Evolutionary conservation across 1,140 invertebrate species (phyloP).

Genomic region (Drosophila bipectinata): DNA sequence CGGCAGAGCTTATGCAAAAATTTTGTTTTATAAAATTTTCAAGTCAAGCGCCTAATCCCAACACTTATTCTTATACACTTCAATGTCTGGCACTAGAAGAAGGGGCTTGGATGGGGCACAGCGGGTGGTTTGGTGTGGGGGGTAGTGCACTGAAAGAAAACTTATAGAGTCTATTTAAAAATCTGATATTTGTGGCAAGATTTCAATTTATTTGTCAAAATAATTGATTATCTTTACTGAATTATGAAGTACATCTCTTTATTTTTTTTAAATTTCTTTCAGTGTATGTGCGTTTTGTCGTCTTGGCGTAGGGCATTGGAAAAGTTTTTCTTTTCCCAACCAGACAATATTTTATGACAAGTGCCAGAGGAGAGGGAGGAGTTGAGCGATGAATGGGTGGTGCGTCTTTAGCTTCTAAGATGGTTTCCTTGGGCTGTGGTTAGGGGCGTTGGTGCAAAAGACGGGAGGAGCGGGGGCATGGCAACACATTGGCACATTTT

Average conservation of each 20-base stretch:
- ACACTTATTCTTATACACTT: constrained; percentile 83
- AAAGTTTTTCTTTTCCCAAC: constrained; percentile 77
- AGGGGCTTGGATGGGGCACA: constrained; percentile 9
- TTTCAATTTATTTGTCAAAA: too few relatives aligned
- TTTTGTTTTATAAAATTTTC: constrained; percentile 83
- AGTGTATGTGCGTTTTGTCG: constrained; percentile 35
- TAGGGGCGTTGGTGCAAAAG: neutral
- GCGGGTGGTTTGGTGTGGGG: neutral
- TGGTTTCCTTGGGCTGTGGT: constrained; percentile 32
- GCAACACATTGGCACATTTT: constrained; percentile 76
- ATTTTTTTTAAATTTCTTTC: neutral
- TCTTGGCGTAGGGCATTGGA: constrained; percentile 61
- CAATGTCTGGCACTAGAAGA: constrained; percentile 73
- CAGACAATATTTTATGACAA: constrained; percentile 83
- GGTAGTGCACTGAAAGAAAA: neutral
- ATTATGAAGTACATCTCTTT: too few relatives aligned
- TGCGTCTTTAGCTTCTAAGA: constrained; percentile 35
- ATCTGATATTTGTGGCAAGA: too few relatives aligned
- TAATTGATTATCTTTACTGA: too few relatives aligned
- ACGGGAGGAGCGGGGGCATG: constrained; percentile 16
- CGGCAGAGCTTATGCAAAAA: constrained; percentile 79
- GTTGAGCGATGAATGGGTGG: neutral
- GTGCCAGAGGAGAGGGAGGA: constrained; percentile 27
- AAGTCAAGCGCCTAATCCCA: constrained; percentile 82
- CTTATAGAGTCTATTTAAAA: neutral